Conservation (phyloP, 2,797 vertebrate species). For the Adrianichthys oophorus region DNA sequence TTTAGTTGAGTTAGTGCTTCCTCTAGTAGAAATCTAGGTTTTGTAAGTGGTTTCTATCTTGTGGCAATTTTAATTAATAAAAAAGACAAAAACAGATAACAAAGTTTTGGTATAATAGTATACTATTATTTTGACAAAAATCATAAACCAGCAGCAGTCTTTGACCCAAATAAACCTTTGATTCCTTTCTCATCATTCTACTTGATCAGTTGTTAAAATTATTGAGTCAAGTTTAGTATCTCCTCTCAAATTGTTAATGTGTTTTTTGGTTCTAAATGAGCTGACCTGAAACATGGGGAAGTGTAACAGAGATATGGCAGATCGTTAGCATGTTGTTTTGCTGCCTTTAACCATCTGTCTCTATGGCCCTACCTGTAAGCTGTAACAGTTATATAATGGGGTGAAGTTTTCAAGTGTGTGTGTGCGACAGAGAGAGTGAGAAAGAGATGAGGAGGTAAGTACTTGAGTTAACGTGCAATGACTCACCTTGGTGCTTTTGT, state of each 20-base stretch:
- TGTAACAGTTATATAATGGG: conserved; percentile 50
- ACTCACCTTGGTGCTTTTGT: conserved; percentile 51
- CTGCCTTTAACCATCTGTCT: conserved; percentile 53
- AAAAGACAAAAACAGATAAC: too few species aligned
- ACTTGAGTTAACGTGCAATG: conserved; percentile 36
- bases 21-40: too few species aligned
- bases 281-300: conserved; percentile 23
- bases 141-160: too few species aligned
- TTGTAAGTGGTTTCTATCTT: too few species aligned
- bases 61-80: too few species aligned
- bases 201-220: not conserved
- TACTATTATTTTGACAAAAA: too few species aligned
- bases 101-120: too few species aligned
- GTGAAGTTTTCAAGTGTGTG: conserved; percentile 39
- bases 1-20: too few species aligned
- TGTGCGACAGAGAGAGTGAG: conserved; percentile 3
- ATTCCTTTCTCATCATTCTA: too few species aligned
- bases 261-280: not conserved
- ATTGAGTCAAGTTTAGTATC: conserved; percentile 8
- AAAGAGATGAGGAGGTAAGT: conserved; percentile 12
- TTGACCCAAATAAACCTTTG: too few species aligned
- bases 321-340: conserved; percentile 32
- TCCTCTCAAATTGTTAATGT: conserved; percentile 1
- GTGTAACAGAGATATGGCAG: conserved; percentile 32
- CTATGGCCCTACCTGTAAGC: conserved; percentile 38